These are phyloP conservation scores for Hafferia zeledoni DNA, from an alignment of 2,797 vertebrate species.

Conservation along the genomic window DNA sequence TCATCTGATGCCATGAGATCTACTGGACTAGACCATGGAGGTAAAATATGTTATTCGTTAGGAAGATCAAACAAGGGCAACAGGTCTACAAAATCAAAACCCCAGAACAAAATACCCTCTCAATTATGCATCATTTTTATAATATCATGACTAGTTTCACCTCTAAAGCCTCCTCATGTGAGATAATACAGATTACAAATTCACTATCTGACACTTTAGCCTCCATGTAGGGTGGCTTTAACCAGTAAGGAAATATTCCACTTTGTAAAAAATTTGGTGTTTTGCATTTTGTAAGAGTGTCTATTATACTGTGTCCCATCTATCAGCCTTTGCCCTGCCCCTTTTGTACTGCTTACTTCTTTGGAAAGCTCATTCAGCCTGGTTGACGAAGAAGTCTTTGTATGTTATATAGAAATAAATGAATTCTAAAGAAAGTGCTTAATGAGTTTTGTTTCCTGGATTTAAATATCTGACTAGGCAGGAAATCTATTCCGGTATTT, in stretches of 20 bases:
- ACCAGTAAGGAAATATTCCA: neutral
- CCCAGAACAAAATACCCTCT: neutral
- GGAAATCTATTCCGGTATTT: neutral
- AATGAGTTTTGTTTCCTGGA: neutral
- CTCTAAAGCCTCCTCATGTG: neutral
- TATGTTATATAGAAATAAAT: neutral
- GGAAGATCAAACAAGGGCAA: neutral
- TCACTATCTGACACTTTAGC: neutral
- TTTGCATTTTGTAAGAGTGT: neutral
- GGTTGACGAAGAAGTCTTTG: neutral
- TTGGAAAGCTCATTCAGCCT: neutral
- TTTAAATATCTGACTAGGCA: neutral
- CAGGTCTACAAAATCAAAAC: neutral
- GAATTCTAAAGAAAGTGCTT: neutral
- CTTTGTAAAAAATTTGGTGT: neutral
- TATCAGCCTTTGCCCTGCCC: neutral
- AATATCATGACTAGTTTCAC: neutral
- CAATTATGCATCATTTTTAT: neutral
- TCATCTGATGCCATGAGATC: neutral
- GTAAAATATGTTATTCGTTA: neutral
- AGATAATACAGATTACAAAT: too few relatives aligned
- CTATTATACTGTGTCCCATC: neutral
- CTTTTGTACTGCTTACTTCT: neutral
- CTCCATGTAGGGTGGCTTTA: neutral
- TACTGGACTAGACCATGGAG: neutral